Conservation (phyloP, 2,888 invertebrate genomes). For the Drosophila peninsularis region DNA sequence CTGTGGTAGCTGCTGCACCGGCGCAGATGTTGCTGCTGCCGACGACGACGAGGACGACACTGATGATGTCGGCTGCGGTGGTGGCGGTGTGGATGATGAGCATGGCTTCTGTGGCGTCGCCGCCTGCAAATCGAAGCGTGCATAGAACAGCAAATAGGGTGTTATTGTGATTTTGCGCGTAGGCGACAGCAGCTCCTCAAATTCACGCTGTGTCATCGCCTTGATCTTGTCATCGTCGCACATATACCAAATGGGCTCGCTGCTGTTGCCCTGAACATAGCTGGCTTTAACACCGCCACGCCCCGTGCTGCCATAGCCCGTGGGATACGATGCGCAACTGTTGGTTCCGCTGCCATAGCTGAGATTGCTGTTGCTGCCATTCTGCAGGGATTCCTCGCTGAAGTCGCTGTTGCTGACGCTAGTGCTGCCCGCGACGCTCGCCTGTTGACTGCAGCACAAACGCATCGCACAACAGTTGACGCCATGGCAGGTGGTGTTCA, state of each 20-base stretch:
- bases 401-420: conserved; percentile 78
- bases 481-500: conserved; percentile 86
- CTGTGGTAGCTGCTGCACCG: conserved; percentile 63
- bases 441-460: conserved; percentile 69
- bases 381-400: conserved; percentile 78
- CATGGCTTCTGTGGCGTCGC: conserved; percentile 55
- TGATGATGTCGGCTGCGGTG: conserved; percentile 5
- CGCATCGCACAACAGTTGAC: conserved; percentile 87
- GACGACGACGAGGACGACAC: conserved; percentile 8
- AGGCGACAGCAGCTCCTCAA: conserved; percentile 90
- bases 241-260: conserved; percentile 90
- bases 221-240: conserved; percentile 95
- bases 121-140: conserved; percentile 86
- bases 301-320: conserved; percentile 83
- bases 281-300: conserved; percentile 74
- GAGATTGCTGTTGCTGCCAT: conserved; percentile 75
- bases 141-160: conserved; percentile 94
- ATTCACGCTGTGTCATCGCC: conserved; percentile 90
- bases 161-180: conserved; percentile 92
- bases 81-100: conserved; percentile 60
- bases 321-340: conserved; percentile 59
- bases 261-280: conserved; percentile 51
- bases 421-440: conserved; percentile 54
- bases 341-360: conserved; percentile 56
- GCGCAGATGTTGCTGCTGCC: conserved; percentile 17